phyloP scores from a whole-genome alignment of 2,113 vertebrate species.

The Rhinoderma darwinii region DNA sequence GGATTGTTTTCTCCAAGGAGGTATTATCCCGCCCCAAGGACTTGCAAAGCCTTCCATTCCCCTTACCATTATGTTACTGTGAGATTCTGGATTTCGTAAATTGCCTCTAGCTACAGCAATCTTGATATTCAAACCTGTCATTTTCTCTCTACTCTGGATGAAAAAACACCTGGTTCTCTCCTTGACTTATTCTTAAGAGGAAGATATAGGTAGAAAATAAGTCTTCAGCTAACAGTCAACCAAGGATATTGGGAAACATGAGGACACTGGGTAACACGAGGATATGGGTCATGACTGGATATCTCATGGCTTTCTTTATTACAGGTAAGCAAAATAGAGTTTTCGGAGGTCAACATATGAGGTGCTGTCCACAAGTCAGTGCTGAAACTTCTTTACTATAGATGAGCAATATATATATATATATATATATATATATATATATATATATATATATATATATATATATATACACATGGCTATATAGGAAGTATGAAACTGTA shows the following conservation, averaged over 20 bases:
- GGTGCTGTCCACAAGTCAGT: too few species aligned
- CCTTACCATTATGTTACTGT: background rate
- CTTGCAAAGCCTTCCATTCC: too few species aligned
- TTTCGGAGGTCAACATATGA: too few species aligned
- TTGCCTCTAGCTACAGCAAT: background rate
- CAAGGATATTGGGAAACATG: too few species aligned
- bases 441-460: too few species aligned
- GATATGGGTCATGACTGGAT: background rate
- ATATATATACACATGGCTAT: too few species aligned
- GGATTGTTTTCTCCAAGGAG: too few species aligned
- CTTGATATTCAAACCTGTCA: background rate
- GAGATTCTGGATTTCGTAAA: background rate
- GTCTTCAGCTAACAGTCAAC: background rate
- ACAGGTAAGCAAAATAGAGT: background rate
- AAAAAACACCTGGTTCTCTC: conserved; percentile 1
- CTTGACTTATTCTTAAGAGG: background rate
- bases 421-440: too few species aligned
- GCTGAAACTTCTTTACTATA: too few species aligned
- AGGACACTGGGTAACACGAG: too few species aligned
- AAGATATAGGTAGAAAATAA: background rate
- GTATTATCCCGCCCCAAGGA: background rate
- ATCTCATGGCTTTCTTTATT: background rate
- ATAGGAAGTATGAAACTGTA: too few species aligned
- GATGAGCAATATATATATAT: too few species aligned
- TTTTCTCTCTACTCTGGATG: background rate